These are phyloP conservation scores for Hystrix cristata DNA, from an alignment of 2,113 vertebrate species.

Conservation along the genomic window DNA sequence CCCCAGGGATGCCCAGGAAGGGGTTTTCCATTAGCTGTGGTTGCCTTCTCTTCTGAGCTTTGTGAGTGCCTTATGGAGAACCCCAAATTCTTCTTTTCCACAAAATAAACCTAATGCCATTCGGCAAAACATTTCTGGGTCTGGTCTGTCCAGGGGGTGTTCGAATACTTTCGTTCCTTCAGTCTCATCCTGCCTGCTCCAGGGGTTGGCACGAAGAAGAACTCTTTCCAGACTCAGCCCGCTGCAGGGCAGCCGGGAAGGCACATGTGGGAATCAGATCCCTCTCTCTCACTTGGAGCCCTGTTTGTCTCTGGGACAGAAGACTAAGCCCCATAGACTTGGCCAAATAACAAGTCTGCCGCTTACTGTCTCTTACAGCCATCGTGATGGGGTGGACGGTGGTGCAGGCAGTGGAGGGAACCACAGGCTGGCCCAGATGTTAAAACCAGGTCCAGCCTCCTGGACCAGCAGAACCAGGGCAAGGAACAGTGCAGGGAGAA, in stretches of 20 bases:
- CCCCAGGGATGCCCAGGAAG: neutral
- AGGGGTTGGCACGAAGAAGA: neutral
- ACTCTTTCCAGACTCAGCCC: neutral
- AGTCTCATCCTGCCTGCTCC: neutral
- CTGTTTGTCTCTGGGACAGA: neutral
- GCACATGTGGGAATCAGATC: neutral
- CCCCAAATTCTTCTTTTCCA: neutral
- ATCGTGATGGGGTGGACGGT: neutral
- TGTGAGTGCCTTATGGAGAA: neutral
- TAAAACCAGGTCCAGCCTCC: neutral
- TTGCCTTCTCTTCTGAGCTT: neutral
- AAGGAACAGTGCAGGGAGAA: neutral
- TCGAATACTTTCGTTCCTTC: neutral
- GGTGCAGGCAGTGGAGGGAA: neutral
- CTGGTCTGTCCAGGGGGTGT: neutral
- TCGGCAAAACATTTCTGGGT: neutral
- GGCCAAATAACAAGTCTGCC: neutral
- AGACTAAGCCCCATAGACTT: neutral
- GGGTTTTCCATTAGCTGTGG: rapidly evolving
- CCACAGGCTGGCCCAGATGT: neutral
- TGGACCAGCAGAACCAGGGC: neutral
- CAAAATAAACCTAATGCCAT: constrained; percentile 70
- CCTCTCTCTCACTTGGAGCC: neutral
- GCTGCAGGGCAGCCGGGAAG: too few relatives aligned
- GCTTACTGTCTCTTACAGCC: neutral